Base-by-base conservation (phyloP, 2,888 invertebrate genomes). In the Mamestra brassicae region DNA sequence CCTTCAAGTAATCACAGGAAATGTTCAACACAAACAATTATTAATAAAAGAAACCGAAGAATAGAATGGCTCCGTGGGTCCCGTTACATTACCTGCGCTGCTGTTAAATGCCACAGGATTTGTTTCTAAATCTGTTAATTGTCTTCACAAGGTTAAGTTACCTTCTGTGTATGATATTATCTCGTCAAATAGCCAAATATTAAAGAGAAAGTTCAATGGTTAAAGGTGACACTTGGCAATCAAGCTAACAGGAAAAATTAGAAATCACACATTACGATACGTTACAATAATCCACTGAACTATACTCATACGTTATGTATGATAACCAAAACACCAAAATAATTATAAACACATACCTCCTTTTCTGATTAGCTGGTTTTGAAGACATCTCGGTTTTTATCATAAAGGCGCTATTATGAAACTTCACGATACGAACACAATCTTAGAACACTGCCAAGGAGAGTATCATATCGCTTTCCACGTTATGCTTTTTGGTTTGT, bases 311-410 rank as follows among this genome's bases (percentile, higher is more conserved):
- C 76, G 80, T 80, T 85, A 84, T 57, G 72, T 70, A 26, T 26
- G 26, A 26, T 50, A 60, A 38, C 65, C 62, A 58, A 66, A 72
- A 70, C 73, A 73, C 17, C 61, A 76, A 85, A 87, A 79, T 71
- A 87, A 86, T 88, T 85, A 62, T 76, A 78, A 79, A 52, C 74
- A 89, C 93, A 97, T 94, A 98, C 98, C 97, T 97, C 94, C 97
- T 97, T 95, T 98, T 98, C 91, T 97, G 98, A 95, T 97, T 98
- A 85, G 97, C 96, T 90, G 96, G 96, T 91, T 97, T 97, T 78
- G 95, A 89, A 93, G 95, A 94, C 96, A 96, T 96, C 87, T 94
- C 93, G 80, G 86, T 89, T 93, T 94, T 93, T 92, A 93, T 92
- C 91, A 91, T 89, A 88, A 82, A 63, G 72, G 65, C 90, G 93